A percentile compares a stretch with the other conserved stretches of the same genome.
Conservation (phyloP, 92 coral and sea anemone genomes). For the Porites rus region DNA sequence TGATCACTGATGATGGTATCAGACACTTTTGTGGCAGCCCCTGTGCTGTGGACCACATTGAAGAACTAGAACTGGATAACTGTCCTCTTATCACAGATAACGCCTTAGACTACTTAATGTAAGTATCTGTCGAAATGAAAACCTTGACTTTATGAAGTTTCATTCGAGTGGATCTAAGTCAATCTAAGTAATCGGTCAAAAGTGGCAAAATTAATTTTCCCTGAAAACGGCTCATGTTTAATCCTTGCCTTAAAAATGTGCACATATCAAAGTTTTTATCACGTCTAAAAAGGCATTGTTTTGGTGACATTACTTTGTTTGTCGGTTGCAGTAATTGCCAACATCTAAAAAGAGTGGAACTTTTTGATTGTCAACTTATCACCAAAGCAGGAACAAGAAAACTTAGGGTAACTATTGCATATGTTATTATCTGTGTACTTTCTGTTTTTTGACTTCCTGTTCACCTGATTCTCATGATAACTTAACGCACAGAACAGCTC, state of each 20-base stretch:
- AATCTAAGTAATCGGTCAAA: too few relatives aligned
- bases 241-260: too few relatives aligned
- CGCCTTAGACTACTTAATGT: slow-evolving; percentile 95
- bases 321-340: slow-evolving; percentile 79
- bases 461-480: too few relatives aligned
- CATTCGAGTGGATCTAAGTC: too few relatives aligned
- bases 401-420: slow-evolving; percentile 76
- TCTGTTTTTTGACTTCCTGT: neutral
- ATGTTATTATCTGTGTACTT: neutral
- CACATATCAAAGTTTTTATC: too few relatives aligned
- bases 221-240: too few relatives aligned
- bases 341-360: slow-evolving; percentile 95
- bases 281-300: too few relatives aligned
- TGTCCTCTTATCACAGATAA: slow-evolving; percentile 97
- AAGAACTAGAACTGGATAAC: slow-evolving; percentile 95
- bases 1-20: slow-evolving; percentile 96
- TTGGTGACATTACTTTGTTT: too few relatives aligned
- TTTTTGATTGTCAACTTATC: slow-evolving; percentile 95
- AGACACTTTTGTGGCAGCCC: slow-evolving; percentile 93
- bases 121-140: slow-evolving; percentile 18
- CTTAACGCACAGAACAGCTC: too few relatives aligned
- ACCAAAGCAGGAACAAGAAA: slow-evolving; percentile 96
- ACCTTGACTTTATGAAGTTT: neutral
- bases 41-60: slow-evolving; percentile 94
- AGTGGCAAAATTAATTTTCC: too few relatives aligned